These are phyloP conservation scores for Papilio helenus DNA, from an alignment of 1,140 invertebrate species.

Conservation along the genomic window DNA sequence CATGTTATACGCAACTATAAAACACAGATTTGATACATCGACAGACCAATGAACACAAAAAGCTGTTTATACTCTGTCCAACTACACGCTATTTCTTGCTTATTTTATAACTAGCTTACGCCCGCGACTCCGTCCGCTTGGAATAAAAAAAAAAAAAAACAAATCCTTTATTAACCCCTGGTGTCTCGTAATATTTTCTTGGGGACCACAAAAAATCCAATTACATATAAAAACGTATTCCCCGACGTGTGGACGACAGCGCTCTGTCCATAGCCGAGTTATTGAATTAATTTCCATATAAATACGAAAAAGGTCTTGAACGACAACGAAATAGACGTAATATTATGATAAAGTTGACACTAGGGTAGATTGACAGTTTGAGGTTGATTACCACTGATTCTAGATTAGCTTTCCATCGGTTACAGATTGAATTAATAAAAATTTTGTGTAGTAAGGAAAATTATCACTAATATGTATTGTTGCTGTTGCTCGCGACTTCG, in stretches of 20 bases:
- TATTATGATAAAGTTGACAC: slow-evolving; percentile 26
- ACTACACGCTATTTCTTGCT: no score
- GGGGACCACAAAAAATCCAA: slow-evolving; percentile 22
- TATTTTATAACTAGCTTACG: no score
- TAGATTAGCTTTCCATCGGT: background rate
- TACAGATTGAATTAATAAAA: background rate
- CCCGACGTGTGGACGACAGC: slow-evolving; percentile 26
- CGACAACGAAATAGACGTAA: slow-evolving; percentile 22
- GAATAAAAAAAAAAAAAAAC: background rate
- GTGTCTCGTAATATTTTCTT: slow-evolving; percentile 21
- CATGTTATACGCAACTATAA: no score
- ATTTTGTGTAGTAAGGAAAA: no score
- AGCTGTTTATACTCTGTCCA: no score
- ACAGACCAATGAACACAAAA: no score
- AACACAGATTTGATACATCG: no score
- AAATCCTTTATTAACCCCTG: slow-evolving; percentile 20
- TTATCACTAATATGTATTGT: no score
- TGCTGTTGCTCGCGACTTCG: no score
- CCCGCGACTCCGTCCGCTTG: no score
- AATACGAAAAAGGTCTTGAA: slow-evolving; percentile 32
- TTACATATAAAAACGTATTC: slow-evolving; percentile 28
- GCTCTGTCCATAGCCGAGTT: slow-evolving; percentile 28
- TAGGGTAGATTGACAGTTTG: slow-evolving; percentile 15
- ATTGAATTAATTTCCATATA: slow-evolving; percentile 38
- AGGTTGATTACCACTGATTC: background rate